Percentiles rank a stretch among this genome's conserved stretches.
Evolutionary conservation across 2,797 vertebrate species (phyloP).

Genomic region (Gymnothorax reevesii): DNA sequence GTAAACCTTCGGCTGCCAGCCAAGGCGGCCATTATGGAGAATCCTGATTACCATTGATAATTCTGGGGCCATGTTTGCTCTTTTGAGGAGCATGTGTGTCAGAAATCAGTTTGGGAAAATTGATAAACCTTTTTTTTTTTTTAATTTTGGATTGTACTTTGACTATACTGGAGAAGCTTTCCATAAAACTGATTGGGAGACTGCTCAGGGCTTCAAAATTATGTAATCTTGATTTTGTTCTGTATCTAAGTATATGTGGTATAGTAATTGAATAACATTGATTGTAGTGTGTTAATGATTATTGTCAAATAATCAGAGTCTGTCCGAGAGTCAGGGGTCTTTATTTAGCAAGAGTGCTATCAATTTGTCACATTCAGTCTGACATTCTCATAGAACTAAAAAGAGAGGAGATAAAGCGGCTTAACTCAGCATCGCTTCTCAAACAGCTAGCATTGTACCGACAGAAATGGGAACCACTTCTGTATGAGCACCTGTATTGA

Average conservation of each 20-base stretch:
- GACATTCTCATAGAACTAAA: conserved; percentile 2
- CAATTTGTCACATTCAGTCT: conserved; percentile 36
- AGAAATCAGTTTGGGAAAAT: neutral
- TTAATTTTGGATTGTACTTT: neutral
- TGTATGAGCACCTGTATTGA: conserved; percentile 57
- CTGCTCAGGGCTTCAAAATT: neutral
- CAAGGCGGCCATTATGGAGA: too few species aligned
- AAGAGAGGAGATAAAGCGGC: conserved; percentile 43
- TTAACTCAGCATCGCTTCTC: conserved; percentile 35
- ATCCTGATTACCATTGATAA: too few species aligned
- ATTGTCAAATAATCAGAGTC: conserved; percentile 36
- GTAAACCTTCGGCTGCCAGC: too few species aligned
- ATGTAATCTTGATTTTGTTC: neutral
- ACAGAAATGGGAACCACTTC: conserved; percentile 51
- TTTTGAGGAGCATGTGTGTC: neutral
- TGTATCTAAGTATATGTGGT: neutral
- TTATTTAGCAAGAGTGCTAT: conserved; percentile 43
- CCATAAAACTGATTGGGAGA: neutral
- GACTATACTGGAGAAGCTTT: neutral
- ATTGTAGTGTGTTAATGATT: conserved; percentile 47
- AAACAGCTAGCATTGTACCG: conserved; percentile 44
- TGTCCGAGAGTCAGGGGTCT: conserved; percentile 39
- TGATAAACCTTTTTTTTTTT: neutral
- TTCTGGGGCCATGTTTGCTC: neutral
- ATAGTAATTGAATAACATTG: neutral